phyloP scores from a whole-genome alignment of 2,113 vertebrate species.

The Serilophus lunatus region DNA sequence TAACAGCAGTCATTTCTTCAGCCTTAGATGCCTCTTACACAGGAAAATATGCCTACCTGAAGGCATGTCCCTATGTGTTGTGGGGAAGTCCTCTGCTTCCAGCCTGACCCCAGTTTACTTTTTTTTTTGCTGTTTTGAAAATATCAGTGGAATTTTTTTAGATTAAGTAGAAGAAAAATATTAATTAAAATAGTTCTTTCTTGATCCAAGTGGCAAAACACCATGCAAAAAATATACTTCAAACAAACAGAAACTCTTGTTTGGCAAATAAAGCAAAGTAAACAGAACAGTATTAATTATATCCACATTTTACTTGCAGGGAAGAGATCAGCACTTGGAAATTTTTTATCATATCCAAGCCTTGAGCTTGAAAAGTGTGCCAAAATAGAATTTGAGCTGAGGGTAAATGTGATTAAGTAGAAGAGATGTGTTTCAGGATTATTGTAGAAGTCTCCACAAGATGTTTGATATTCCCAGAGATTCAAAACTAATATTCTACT shows the following conservation, averaged over 20 bases:
- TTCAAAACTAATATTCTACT: not conserved
- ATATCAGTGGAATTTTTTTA: not conserved
- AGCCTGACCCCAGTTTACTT: not conserved
- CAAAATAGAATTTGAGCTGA: not conserved
- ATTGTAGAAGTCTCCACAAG: not conserved
- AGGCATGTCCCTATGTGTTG: not conserved
- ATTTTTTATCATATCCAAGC: conserved; percentile 41
- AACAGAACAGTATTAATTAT: conserved; percentile 44
- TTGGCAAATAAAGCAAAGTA: conserved; percentile 44
- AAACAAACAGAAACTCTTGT: conserved; percentile 20
- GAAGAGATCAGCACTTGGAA: conserved; percentile 43
- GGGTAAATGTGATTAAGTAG: not conserved
- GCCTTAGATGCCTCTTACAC: not conserved
- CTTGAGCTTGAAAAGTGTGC: not conserved
- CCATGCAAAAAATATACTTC: not conserved
- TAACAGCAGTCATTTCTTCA: not conserved
- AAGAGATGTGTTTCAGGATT: not conserved
- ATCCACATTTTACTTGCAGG: conserved; percentile 50
- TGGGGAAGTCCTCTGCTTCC: not conserved
- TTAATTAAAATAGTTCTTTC: conserved; percentile 22
- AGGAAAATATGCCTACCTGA: not conserved
- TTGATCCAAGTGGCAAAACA: conserved; percentile 13
- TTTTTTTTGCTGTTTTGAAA: conserved; percentile 18
- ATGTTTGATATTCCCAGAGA: not conserved
- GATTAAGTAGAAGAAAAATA: not conserved